Percentiles rank a stretch among this genome's conserved stretches.
Conservation (phyloP, 2,113 vertebrate species). For the Chelonoidis abingdonii region DNA sequence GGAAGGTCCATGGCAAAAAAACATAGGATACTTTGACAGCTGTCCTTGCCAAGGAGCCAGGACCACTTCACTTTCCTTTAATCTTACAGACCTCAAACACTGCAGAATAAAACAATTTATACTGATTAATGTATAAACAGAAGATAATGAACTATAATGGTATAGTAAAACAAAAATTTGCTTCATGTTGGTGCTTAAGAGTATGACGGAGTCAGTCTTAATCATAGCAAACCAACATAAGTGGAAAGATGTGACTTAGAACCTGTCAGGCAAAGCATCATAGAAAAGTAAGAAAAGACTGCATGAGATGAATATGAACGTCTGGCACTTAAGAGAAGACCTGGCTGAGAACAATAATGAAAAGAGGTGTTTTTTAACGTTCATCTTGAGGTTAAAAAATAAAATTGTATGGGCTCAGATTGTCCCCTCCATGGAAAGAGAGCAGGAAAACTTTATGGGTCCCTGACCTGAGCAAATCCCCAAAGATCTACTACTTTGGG, state of each 20-base stretch:
- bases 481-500: background rate
- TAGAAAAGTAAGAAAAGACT: background rate
- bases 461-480: background rate
- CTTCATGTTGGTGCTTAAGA: background rate
- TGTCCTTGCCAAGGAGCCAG: background rate
- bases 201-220: background rate
- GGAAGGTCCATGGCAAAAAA: background rate
- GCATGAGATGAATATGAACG: background rate
- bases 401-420: background rate
- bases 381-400: background rate
- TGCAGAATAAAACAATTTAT: background rate
- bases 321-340: background rate
- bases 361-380: background rate
- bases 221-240: background rate
- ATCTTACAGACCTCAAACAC: background rate
- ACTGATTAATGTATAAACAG: background rate
- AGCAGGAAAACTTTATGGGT: fast-evolving
- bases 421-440: background rate
- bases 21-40: background rate
- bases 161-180: background rate
- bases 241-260: background rate
- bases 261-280: background rate
- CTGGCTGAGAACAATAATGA: background rate
- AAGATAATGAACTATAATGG: background rate
- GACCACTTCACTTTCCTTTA: background rate